These are phyloP conservation scores for Pollenia angustigena DNA, from an alignment of 2,888 invertebrate species.

Conservation along the genomic window DNA sequence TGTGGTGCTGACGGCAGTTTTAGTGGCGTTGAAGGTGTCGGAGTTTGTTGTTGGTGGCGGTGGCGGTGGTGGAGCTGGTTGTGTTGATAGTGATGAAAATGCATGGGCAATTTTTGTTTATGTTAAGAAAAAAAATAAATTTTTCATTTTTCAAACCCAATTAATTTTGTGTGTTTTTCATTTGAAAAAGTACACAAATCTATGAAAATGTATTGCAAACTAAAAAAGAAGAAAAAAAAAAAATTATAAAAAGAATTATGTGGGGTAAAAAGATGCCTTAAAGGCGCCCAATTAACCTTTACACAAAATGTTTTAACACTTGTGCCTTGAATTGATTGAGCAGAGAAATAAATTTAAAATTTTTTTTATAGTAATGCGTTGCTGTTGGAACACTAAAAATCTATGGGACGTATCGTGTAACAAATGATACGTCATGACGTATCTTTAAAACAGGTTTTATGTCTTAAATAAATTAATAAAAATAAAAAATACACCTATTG, in stretches of 20 bases:
- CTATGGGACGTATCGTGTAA: too few species aligned
- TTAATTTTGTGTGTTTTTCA: conserved; percentile 57
- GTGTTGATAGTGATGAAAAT: conserved; percentile 57
- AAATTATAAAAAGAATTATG: neutral
- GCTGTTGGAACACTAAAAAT: too few species aligned
- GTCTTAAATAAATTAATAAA: too few species aligned
- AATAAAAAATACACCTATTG: too few species aligned
- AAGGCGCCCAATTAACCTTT: conserved; percentile 65
- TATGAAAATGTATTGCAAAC: conserved; percentile 52
- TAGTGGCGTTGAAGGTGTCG: conserved; percentile 4
- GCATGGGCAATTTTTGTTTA: conserved; percentile 66
- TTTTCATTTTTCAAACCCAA: conserved; percentile 75
- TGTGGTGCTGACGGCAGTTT: conserved; percentile 57
- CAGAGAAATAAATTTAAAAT: conserved; percentile 18
- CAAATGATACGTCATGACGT: too few species aligned
- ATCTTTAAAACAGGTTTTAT: too few species aligned
- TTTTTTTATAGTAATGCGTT: neutral
- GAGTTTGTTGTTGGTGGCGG: neutral
- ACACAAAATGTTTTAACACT: conserved; percentile 51
- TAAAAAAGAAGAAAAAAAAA: conserved; percentile 6
- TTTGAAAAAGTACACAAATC: conserved; percentile 27
- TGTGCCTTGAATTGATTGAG: neutral
- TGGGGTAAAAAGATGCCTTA: conserved; percentile 31
- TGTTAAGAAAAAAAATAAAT: conserved; percentile 71
- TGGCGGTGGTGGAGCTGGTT: neutral